These are phyloP conservation scores for Mythimna pallens DNA, from an alignment of 2,888 invertebrate species.

Conservation along the genomic window DNA sequence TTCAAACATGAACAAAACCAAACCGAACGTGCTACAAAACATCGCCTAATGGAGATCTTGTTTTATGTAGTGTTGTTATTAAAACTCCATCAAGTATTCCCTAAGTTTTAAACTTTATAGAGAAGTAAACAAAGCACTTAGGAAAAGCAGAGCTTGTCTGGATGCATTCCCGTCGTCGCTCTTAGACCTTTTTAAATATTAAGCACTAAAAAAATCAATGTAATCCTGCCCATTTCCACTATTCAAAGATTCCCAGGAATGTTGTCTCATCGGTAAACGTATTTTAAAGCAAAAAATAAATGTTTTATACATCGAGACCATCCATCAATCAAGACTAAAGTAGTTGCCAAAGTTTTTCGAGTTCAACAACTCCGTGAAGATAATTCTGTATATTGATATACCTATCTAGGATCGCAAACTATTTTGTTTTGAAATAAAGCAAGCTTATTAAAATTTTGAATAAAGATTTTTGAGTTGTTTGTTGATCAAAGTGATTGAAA, in stretches of 20 bases:
- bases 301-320: constrained; percentile 30
- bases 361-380: constrained; percentile 54
- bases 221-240: constrained; percentile 6
- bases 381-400: constrained; percentile 44
- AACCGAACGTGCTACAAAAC: background rate
- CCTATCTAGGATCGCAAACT: constrained; percentile 37
- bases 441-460: constrained; percentile 47
- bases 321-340: constrained; percentile 55
- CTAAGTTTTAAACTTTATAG: constrained; percentile 38
- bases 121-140: constrained; percentile 50
- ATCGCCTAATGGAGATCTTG: background rate
- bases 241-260: constrained; percentile 23
- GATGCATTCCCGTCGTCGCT: constrained; percentile 12
- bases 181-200: constrained; percentile 44
- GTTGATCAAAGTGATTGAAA: constrained; percentile 55
- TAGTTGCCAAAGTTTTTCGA: constrained; percentile 46
- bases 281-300: constrained; percentile 29
- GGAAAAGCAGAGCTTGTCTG: constrained; percentile 35
- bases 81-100: constrained; percentile 43
- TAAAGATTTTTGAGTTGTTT: constrained; percentile 42
- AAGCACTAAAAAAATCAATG: constrained; percentile 39
- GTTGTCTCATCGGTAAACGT: constrained; percentile 31
- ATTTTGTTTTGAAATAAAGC: constrained; percentile 46
- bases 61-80: constrained; percentile 12
- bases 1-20: background rate